Evolutionary conservation across 2,113 vertebrate species (phyloP).

Genomic region (Eurypyga helias): DNA sequence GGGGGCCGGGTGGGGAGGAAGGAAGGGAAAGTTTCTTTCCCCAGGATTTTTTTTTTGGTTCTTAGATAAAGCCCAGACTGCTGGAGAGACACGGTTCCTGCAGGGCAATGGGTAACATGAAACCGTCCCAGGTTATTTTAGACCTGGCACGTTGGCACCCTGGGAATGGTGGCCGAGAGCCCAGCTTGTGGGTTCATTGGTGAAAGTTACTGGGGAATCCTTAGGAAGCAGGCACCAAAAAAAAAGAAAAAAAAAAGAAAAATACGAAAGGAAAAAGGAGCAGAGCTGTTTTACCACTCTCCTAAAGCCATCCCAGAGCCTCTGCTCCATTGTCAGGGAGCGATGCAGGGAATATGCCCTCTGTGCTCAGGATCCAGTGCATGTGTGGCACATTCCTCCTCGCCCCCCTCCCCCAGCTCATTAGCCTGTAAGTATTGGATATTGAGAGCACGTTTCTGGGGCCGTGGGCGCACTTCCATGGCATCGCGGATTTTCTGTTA

Average conservation of each 20-base stretch:
- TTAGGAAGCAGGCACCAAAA: background rate
- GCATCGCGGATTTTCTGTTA: slow-evolving; percentile 36
- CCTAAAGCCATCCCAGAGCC: background rate
- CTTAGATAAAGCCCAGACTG: background rate
- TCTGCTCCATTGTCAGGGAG: slow-evolving; percentile 13
- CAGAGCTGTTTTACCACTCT: background rate
- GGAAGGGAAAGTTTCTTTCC: background rate
- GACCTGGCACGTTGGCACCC: slow-evolving; percentile 2
- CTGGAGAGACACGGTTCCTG: background rate
- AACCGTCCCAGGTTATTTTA: slow-evolving; percentile 27
- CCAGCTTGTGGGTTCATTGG: background rate
- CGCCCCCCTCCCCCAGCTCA: slow-evolving; percentile 61
- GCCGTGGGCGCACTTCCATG: slow-evolving; percentile 35
- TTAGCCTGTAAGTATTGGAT: slow-evolving; percentile 55
- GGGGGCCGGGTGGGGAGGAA: background rate
- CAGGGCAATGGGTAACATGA: slow-evolving; percentile 40
- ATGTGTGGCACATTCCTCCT: slow-evolving; percentile 60
- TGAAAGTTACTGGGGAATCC: background rate
- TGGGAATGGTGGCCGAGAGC: background rate
- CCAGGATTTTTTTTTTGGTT: background rate
- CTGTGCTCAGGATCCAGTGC: slow-evolving; percentile 49
- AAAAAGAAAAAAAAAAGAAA: fast-evolving
- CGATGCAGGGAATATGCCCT: slow-evolving; percentile 26
- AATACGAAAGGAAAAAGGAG: background rate
- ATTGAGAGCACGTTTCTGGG: slow-evolving; percentile 63